phyloP scores from a whole-genome alignment of 2,113 vertebrate genomes.

The Hippopotamus amphibius region DNA sequence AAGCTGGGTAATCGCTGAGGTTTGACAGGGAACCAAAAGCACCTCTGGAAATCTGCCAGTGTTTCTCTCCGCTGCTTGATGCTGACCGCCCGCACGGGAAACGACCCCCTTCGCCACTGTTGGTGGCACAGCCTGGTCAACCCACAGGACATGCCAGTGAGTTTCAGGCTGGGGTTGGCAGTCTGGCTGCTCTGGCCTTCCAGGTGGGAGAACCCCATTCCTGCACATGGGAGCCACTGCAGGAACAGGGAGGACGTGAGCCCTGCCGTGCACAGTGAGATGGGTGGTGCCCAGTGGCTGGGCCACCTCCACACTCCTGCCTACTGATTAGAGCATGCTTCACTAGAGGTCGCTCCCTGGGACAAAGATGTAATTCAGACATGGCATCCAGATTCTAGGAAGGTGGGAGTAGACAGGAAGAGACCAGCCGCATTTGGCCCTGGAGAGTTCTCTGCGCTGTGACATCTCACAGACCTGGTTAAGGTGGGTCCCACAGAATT shows the following conservation, averaged over 20 bases:
- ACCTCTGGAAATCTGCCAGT: not conserved
- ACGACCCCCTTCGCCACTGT: fast-evolving
- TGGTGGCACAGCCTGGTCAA: too few relatives aligned
- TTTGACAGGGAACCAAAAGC: not conserved
- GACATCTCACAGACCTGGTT: not conserved
- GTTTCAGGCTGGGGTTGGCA: fast-evolving
- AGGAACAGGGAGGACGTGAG: not conserved
- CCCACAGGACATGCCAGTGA: fast-evolving
- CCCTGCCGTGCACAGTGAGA: not conserved
- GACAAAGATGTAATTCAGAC: not conserved
- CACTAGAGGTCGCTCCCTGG: not conserved
- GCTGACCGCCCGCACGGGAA: fast-evolving
- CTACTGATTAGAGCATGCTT: not conserved
- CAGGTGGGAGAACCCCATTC: not conserved
- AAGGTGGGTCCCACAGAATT: too few relatives aligned
- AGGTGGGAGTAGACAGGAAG: not conserved
- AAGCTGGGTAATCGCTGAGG: not conserved
- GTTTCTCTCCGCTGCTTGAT: not conserved
- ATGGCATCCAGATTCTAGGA: not conserved
- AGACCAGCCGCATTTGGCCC: not conserved
- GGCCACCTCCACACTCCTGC: not conserved
- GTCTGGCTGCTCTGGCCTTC: not conserved
- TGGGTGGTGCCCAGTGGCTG: not conserved
- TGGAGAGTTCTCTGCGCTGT: not conserved
- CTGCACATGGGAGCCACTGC: not conserved